These are phyloP conservation scores for Pangasius djambal DNA, from an alignment of 2,797 vertebrate genomes.

Conservation along the genomic window DNA sequence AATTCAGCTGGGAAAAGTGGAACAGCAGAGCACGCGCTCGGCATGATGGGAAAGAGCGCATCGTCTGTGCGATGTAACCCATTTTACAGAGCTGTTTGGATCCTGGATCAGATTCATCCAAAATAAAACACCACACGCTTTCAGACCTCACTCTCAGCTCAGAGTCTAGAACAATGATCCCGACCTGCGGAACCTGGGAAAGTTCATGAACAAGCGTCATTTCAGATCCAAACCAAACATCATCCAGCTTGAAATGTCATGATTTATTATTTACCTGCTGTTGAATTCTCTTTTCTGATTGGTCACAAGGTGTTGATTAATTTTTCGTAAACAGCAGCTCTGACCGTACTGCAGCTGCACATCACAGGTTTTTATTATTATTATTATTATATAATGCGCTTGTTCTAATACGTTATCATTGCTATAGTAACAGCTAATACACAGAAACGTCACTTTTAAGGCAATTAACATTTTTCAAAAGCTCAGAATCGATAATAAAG, in stretches of 20 bases:
- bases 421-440: background rate
- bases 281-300: background rate
- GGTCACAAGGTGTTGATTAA: background rate
- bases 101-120: background rate
- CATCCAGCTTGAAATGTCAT: background rate
- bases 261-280: too few species aligned
- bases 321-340: too few species aligned
- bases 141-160: background rate
- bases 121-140: background rate
- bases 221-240: background rate
- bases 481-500: constrained; percentile 1
- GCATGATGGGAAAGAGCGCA: background rate
- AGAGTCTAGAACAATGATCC: background rate
- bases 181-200: background rate
- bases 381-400: background rate
- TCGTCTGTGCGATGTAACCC: background rate
- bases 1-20: background rate
- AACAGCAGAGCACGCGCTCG: background rate
- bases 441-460: background rate
- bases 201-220: background rate
- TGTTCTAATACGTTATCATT: background rate
- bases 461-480: constrained; percentile 24
- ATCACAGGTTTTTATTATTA: background rate
- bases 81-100: background rate
- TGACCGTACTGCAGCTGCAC: background rate